Evolutionary conservation across 2,888 invertebrate genomes (phyloP).

Genomic region (Maniola hyperantus): DNA sequence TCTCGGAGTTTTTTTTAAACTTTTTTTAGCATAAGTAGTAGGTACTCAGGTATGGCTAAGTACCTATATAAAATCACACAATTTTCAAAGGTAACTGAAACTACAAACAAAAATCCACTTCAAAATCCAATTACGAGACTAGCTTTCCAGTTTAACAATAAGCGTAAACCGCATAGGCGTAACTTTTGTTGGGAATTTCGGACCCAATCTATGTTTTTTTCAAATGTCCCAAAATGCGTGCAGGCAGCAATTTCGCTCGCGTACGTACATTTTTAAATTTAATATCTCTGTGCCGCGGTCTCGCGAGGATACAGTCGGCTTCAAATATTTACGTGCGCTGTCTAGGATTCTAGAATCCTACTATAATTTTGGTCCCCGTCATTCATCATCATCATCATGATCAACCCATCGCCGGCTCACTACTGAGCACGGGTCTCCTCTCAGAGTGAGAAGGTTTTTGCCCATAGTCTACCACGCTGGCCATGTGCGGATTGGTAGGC

Average conservation of each 20-base stretch:
- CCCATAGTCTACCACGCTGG: no score
- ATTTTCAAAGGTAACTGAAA: slow-evolving; percentile 3
- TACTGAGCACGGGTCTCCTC: no score
- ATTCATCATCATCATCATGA: no score
- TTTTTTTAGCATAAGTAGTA: no score
- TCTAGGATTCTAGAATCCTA: neutral
- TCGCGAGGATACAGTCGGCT: slow-evolving; percentile 49
- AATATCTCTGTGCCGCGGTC: slow-evolving; percentile 66
- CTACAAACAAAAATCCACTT: slow-evolving; percentile 22
- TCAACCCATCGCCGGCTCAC: no score
- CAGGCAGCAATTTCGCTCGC: slow-evolving; percentile 36
- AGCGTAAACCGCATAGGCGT: slow-evolving; percentile 19
- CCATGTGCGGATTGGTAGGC: no score
- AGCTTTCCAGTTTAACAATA: slow-evolving; percentile 29
- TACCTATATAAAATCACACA: neutral
- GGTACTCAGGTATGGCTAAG: no score
- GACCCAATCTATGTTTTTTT: slow-evolving; percentile 37
- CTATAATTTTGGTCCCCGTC: no score
- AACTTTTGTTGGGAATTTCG: slow-evolving; percentile 34
- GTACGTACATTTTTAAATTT: slow-evolving; percentile 77
- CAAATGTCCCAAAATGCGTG: slow-evolving; percentile 32
- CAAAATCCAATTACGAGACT: slow-evolving; percentile 27
- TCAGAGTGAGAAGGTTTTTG: no score
- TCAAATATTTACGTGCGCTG: slow-evolving; percentile 8
- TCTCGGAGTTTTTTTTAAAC: no score